Percentiles rank a stretch among this genome's conserved stretches.
phyloP scores from a whole-genome alignment of 2,113 vertebrate species.

The Colinus virginianus region DNA sequence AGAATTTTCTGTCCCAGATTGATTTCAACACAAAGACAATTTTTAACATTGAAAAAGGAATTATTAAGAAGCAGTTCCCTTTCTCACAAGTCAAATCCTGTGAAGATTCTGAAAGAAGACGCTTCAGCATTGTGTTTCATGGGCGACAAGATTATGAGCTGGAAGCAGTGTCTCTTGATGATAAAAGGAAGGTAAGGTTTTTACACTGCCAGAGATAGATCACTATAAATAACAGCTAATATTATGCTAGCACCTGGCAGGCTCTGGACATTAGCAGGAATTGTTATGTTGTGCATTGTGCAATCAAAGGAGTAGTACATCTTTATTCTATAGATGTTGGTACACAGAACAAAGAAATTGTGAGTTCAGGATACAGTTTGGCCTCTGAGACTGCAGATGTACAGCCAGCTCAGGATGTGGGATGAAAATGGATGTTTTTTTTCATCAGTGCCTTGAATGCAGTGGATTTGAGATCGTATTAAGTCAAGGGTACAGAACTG shows the following conservation, averaged over 20 bases:
- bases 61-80: slow-evolving; percentile 79
- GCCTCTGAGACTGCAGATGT: background rate
- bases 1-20: slow-evolving; percentile 71
- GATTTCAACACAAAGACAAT: slow-evolving; percentile 82
- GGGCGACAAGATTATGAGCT: slow-evolving; percentile 79
- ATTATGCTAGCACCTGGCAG: background rate
- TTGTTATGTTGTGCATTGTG: background rate
- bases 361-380: background rate
- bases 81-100: slow-evolving; percentile 81
- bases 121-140: slow-evolving; percentile 77
- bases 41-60: slow-evolving; percentile 86
- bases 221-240: background rate
- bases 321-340: rapidly evolving
- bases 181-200: slow-evolving; percentile 78
- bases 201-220: background rate
- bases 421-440: background rate
- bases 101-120: slow-evolving; percentile 73
- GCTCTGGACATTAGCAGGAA: background rate
- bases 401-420: background rate
- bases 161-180: slow-evolving; percentile 78
- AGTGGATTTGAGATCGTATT: background rate
- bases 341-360: background rate
- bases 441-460: background rate
- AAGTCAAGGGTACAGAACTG: background rate
- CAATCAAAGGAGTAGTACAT: background rate